Evolutionary conservation across 2,113 vertebrate species (phyloP), one percentile per base, ranked within the genome.

Genomic region (Ictalurus punctatus): DNA sequence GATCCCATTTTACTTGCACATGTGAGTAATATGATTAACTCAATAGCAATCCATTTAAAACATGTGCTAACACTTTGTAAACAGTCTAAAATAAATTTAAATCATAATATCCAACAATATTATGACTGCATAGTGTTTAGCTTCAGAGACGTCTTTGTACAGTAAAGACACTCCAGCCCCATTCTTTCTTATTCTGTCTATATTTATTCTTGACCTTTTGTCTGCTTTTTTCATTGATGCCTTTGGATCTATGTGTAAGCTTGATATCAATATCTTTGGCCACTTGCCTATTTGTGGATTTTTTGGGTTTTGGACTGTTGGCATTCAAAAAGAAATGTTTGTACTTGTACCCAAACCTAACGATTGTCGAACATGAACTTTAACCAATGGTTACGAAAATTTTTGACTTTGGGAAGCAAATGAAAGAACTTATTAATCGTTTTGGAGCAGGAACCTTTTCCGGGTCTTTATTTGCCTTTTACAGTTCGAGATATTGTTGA

Each of bases 201-300:
- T 1, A 30, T 81, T 81, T 81, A 81, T 58, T 52, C 79, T 58
- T 81, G 52, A 58, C 52, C 52, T 30, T 34, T 30, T n/a, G 48
- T n/a, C 48, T n/a, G 48, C 25, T 54, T n/a, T 78, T 78, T 6
- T 76, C 44, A 2, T 79, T 52, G 9, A 81, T 81, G 79, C 78
- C 78, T 81, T 56, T 37, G 52, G 78, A 56, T 81, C 16, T 1
- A 30, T 34, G 16, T 59, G 3, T 82, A 82, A 58, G 17, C 79
- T 54, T 19, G 16, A 82, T 82, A 59, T 82, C n/a, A 58, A 59
- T 82, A 82, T 82, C 3, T 82, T 58, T 81, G 76, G 76, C 44
- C 44, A 58, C n/a, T 56, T 81, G 52, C 79, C 79, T 54, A 52
- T 54, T 81, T 37, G 19, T 81, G 2, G 52, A 30, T 58, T 81